phyloP scores from a whole-genome alignment of 2,888 invertebrate species.

The Campoletis raptor region DNA sequence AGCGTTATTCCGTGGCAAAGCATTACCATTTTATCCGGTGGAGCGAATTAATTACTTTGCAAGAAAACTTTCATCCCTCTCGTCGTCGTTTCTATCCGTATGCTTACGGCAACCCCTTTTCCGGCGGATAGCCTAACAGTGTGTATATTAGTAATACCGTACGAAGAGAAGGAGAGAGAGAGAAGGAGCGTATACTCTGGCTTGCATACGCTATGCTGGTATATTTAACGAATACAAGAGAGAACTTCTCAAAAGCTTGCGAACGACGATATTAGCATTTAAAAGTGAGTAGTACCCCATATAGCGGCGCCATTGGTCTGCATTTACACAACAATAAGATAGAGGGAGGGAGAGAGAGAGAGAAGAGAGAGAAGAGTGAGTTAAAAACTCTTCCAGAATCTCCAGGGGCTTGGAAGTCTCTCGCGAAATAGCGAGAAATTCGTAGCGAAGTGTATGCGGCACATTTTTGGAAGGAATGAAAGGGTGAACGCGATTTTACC shows the following conservation, averaged over 20 bases:
- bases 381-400: constrained; percentile 84
- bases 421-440: constrained; percentile 70
- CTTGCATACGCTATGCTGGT: background rate
- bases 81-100: constrained; percentile 50
- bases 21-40: constrained; percentile 55
- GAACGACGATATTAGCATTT: constrained; percentile 82
- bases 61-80: constrained; percentile 59
- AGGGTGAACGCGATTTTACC: constrained; percentile 59
- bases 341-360: constrained; percentile 74
- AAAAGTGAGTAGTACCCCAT: constrained; percentile 80
- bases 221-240: constrained; percentile 61
- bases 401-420: constrained; percentile 76
- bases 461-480: constrained; percentile 55
- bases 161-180: background rate
- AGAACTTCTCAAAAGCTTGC: constrained; percentile 81
- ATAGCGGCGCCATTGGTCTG: constrained; percentile 83
- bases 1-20: constrained; percentile 21
- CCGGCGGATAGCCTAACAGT: constrained; percentile 28
- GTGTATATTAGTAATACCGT: constrained; percentile 33
- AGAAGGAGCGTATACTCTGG: background rate
- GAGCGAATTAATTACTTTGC: constrained; percentile 62
- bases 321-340: constrained; percentile 85
- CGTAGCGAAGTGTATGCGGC: constrained; percentile 70
- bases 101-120: constrained; percentile 67
- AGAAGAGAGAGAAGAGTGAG: constrained; percentile 75